Evolutionary conservation across 2,797 vertebrate species (phyloP), one percentile per base, ranked within the genome.

Genomic region (Tamandua tetradactyla): DNA sequence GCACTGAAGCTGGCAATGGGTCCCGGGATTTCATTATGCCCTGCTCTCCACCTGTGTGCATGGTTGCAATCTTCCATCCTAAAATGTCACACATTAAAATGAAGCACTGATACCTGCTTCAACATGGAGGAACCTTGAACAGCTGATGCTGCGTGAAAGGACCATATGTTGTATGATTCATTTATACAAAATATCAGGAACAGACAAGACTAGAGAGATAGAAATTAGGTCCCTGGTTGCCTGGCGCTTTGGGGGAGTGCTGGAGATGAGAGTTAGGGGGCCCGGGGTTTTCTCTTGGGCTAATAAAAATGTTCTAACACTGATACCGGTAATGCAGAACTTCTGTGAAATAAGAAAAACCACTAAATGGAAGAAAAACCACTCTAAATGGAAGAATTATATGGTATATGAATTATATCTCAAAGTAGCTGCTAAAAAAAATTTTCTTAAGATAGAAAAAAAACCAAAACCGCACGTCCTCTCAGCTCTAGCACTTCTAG

Each of bases 261-360:
- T 2, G 0, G 1, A 35, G 30, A 37, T 2, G 52, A 55, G 0
- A 0, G 10, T 57, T 20, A 18, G 61, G 44, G 32, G 35, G 20
- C 0, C 5, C 8, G 5, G 4, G 5, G 8, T 59, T 30, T 18
- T 69, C 27, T 71, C 59, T 27, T 8, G 18, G 8, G 74, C 52
- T n/a, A n/a, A 76, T 18, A 40, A 49, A 32, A 49, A 52, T 7
- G 14, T 37, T 49, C 78, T 37, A 37, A 44, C 74, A 32, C 32
- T 5, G 35, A 44, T 11, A 1, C 5, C 4, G 25, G 1, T 20
- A 55, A 14, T 3, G 4, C 42, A 22, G 2, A 27, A 18, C 13
- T n/a, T 71, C 55, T 22, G 15, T 32, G 37, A 68, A 40, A 9
- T 0, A 14, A n/a, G 8, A 37, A 49, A 62, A n/a, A 22, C 55